Conservation (phyloP, 2,888 invertebrate genomes). For the Drosophila borborema region DNA sequence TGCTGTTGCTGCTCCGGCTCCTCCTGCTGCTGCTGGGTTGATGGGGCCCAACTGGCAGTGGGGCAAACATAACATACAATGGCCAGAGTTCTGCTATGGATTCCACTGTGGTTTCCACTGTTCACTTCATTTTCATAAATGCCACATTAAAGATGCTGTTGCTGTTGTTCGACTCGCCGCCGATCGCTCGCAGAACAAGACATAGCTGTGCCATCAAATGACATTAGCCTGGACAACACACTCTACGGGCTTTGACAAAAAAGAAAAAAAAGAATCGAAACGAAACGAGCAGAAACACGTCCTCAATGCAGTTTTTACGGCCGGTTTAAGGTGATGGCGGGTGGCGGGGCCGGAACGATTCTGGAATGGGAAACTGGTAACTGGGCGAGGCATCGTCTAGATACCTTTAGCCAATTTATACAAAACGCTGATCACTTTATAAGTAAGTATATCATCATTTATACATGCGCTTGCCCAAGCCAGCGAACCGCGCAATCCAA, state of each 20-base stretch:
- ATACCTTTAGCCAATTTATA: slow-evolving; percentile 52
- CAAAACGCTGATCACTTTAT: slow-evolving; percentile 72
- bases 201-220: slow-evolving; percentile 50
- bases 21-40: neutral
- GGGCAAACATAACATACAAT: slow-evolving; percentile 18
- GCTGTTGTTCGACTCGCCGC: slow-evolving; percentile 8
- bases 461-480: slow-evolving; percentile 51
- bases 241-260: slow-evolving; percentile 7
- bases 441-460: slow-evolving; percentile 75
- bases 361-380: slow-evolving; percentile 29
- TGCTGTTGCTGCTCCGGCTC: neutral
- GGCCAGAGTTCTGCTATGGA: slow-evolving; percentile 21
- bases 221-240: slow-evolving; percentile 48
- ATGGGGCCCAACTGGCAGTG: neutral
- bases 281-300: slow-evolving; percentile 37
- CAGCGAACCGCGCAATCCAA: slow-evolving; percentile 3
- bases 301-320: slow-evolving; percentile 45
- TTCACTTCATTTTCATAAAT: slow-evolving; percentile 79
- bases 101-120: slow-evolving; percentile 29
- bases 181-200: slow-evolving; percentile 52
- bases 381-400: slow-evolving; percentile 43
- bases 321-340: slow-evolving; percentile 21
- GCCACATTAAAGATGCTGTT: slow-evolving; percentile 63
- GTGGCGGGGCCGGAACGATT: accelerated
- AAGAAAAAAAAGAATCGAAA: neutral